phyloP scores from a whole-genome alignment of 2,888 invertebrate genomes.

The Saturnia japonica region DNA sequence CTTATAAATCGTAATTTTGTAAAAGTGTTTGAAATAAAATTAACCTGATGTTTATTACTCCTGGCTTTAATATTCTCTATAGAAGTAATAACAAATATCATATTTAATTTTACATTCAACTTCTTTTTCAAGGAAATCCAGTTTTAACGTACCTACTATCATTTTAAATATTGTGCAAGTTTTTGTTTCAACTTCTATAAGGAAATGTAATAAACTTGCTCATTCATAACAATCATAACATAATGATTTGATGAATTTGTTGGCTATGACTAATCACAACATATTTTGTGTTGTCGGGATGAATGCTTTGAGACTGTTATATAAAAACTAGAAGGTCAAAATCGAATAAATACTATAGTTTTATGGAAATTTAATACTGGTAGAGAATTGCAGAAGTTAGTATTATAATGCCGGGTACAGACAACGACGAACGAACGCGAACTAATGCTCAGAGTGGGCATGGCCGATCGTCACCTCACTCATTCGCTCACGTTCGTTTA shows the following conservation, averaged over 20 bases:
- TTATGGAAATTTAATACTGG: background rate
- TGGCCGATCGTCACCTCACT: no score
- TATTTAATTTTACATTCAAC: background rate
- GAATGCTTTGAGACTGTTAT: background rate
- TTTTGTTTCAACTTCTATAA: no score
- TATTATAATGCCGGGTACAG: no score
- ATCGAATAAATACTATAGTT: background rate
- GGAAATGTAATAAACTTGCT: no score
- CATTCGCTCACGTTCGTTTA: no score
- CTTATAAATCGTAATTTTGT: background rate
- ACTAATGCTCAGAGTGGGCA: no score
- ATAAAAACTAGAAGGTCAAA: background rate
- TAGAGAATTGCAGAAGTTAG: no score
- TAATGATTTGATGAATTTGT: background rate
- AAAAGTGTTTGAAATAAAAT: background rate
- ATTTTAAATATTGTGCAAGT: no score
- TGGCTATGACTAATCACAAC: background rate
- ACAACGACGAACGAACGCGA: no score
- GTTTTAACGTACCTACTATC: no score
- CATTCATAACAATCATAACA: no score
- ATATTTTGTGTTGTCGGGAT: background rate
- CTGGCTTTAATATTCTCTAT: background rate
- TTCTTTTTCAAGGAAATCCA: background rate
- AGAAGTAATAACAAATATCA: background rate
- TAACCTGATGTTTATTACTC: background rate